Evolutionary conservation across 2,797 vertebrate species (phyloP).

Genomic region (Lophius americanus): DNA sequence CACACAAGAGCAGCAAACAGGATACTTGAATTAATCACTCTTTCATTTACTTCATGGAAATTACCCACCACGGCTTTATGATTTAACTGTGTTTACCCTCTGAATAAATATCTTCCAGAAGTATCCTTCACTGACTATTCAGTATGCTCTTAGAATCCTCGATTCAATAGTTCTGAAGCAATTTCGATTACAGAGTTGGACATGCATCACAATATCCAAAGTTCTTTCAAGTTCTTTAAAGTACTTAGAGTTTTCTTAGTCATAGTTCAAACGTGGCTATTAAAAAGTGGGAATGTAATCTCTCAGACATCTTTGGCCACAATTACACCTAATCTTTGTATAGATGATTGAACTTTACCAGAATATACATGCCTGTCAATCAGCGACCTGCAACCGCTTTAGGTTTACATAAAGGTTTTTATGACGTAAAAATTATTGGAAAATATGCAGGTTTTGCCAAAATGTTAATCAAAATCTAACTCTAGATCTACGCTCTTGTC

Average conservation of each 20-base stretch:
- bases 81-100: constrained; percentile 66
- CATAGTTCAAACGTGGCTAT: constrained; percentile 19
- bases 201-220: constrained; percentile 32
- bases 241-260: constrained; percentile 20
- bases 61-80: constrained; percentile 65
- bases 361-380: background rate
- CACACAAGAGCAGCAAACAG: constrained; percentile 68
- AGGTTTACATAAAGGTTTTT: too few relatives aligned
- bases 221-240: constrained; percentile 17
- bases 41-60: constrained; percentile 73
- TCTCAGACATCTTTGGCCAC: constrained; percentile 1
- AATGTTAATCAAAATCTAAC: background rate
- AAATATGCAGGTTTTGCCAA: background rate
- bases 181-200: constrained; percentile 36
- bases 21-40: constrained; percentile 73
- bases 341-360: background rate
- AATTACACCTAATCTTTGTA: background rate
- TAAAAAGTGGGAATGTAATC: background rate
- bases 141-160: constrained; percentile 34
- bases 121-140: constrained; percentile 34
- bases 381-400: background rate
- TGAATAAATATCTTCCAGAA: constrained; percentile 55
- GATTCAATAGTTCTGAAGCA: constrained; percentile 42
- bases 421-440: background rate
- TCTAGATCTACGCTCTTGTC: background rate